Conservation (phyloP, 1,140 invertebrate species). For the Mamestra configurata region DNA sequence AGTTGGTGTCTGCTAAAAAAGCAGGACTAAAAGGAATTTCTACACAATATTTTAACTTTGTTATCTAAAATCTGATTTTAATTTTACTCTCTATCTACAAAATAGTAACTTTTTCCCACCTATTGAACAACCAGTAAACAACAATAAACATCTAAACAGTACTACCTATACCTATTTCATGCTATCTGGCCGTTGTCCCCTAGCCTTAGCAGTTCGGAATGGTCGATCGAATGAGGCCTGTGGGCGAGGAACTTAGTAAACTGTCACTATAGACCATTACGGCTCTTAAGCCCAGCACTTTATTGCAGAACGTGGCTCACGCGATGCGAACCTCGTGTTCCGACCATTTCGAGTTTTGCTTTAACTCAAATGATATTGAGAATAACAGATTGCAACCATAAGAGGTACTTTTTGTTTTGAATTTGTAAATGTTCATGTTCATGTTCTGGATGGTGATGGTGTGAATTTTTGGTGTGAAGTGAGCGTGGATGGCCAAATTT, state of each 20-base stretch:
- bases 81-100: no score
- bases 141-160: background rate
- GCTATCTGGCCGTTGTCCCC: background rate
- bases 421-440: no score
- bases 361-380: background rate
- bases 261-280: conserved; percentile 20
- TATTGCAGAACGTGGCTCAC: conserved; percentile 11
- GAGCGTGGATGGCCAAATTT: no score
- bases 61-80: no score
- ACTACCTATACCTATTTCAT: conserved; percentile 3
- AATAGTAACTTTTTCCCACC: no score
- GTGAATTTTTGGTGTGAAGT: no score
- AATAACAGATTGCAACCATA: background rate
- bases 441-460: no score
- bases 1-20: no score
- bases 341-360: background rate
- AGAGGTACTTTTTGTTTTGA: background rate
- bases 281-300: conserved; percentile 9
- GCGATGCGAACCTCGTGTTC: conserved; percentile 1
- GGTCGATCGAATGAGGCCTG: conserved; percentile 6
- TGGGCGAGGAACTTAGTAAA: conserved; percentile 33
- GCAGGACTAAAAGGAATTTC: no score
- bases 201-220: background rate
- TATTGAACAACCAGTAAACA: background rate
- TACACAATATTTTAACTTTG: no score